phyloP scores from a whole-genome alignment of 1,140 invertebrate species.

The Saccostrea glomerata region DNA sequence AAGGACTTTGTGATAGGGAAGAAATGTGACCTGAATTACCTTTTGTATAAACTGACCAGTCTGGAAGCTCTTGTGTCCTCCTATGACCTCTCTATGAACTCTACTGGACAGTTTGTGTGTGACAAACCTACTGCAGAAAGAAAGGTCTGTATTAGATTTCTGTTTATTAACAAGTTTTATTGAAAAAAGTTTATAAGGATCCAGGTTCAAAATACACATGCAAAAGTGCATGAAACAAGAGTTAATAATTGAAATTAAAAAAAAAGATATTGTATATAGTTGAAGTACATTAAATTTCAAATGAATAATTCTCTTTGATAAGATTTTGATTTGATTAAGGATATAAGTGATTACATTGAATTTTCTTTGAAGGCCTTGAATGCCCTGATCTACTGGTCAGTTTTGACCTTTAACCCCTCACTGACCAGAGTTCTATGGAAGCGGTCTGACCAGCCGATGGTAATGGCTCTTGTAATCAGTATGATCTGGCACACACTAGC shows the following conservation, averaged over 20 bases:
- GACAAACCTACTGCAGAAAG: slow-evolving; percentile 71
- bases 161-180: too few relatives aligned
- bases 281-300: too few relatives aligned
- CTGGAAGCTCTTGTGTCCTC: slow-evolving; percentile 74
- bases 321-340: too few relatives aligned
- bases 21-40: slow-evolving; percentile 66
- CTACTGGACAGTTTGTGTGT: slow-evolving; percentile 64
- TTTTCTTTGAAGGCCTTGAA: slow-evolving; percentile 67
- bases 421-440: slow-evolving; percentile 79
- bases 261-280: too few relatives aligned
- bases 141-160: slow-evolving; percentile 58
- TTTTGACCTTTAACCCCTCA: slow-evolving; percentile 72
- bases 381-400: slow-evolving; percentile 75
- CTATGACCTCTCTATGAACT: slow-evolving; percentile 73
- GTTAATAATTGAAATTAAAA: too few relatives aligned
- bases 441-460: slow-evolving; percentile 78
- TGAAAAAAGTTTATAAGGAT: too few relatives aligned
- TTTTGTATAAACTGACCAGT: slow-evolving; percentile 70
- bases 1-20: slow-evolving; percentile 61
- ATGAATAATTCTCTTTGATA: too few relatives aligned
- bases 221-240: too few relatives aligned
- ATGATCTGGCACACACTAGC: slow-evolving; percentile 65
- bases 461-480: slow-evolving; percentile 75
- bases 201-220: too few relatives aligned
- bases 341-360: too few relatives aligned